Evolutionary conservation across 1,140 invertebrate species (phyloP).

Genomic region (Aphelinus atriplicis): DNA sequence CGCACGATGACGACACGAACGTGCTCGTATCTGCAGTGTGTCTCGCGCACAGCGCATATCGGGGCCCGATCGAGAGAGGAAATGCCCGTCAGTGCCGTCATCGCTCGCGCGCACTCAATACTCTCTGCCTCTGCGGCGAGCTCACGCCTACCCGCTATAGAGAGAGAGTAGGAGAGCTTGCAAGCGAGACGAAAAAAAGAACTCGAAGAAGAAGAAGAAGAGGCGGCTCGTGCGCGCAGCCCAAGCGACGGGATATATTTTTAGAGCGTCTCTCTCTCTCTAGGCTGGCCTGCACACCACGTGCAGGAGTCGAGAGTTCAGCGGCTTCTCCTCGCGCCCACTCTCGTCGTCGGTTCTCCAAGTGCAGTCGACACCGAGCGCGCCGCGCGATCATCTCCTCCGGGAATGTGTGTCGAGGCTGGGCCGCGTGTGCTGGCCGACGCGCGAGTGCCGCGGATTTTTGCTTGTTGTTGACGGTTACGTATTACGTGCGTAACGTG

Average conservation of each 20-base stretch:
- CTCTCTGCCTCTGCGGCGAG: too few relatives aligned
- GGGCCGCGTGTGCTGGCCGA: not conserved
- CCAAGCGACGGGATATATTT: conserved; percentile 22
- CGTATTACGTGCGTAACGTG: not conserved
- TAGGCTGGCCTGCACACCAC: conserved; percentile 14
- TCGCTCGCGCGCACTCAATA: too few relatives aligned
- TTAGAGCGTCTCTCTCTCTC: conserved; percentile 13
- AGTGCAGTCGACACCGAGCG: not conserved
- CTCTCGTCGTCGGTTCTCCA: not conserved
- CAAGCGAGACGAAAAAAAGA: not conserved
- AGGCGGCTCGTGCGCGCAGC: not conserved
- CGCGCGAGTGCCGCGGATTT: conserved; percentile 2
- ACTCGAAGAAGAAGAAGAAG: not conserved
- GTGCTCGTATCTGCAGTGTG: too few relatives aligned
- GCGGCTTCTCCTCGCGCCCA: conserved; percentile 26
- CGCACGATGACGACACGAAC: too few relatives aligned
- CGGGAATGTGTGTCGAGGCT: conserved; percentile 22
- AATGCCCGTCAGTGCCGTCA: too few relatives aligned
- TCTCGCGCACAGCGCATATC: too few relatives aligned
- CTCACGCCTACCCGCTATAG: too few relatives aligned
- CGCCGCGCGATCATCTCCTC: not conserved
- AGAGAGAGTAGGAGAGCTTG: not conserved
- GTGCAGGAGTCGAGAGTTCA: conserved; percentile 37
- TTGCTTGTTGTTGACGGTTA: conserved; percentile 10
- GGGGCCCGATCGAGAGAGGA: too few relatives aligned